Evolutionary conservation across 37 sponge, comb jelly and placozoan species (phyloP).

Genomic region (Oopsacas minuta): DNA sequence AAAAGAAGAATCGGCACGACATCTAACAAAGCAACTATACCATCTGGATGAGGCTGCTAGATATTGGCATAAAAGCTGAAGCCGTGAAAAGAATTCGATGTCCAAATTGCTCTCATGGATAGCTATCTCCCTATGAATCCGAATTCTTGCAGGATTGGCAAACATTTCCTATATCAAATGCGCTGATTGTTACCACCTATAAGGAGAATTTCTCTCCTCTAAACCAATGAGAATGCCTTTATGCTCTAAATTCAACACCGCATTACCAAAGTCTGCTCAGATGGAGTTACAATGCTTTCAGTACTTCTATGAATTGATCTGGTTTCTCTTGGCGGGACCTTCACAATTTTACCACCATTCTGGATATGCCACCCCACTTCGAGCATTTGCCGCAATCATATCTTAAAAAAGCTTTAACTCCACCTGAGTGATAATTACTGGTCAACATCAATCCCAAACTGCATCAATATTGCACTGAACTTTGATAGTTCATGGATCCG

Average conservation of each 20-base stretch:
- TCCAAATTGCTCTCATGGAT: not conserved
- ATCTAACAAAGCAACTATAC: not conserved
- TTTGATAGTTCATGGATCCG: slow-evolving; percentile 6
- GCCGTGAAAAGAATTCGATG: not conserved
- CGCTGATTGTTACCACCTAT: not conserved
- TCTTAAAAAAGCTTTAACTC: not conserved
- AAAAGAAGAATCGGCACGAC: not conserved
- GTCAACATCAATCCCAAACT: not conserved
- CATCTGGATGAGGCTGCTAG: not conserved
- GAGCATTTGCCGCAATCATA: not conserved
- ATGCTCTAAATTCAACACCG: not conserved
- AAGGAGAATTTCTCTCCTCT: not conserved
- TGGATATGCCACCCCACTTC: not conserved
- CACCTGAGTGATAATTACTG: not conserved
- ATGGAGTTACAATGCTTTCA: not conserved
- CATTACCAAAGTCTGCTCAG: not conserved
- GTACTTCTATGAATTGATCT: not conserved
- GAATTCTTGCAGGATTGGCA: not conserved
- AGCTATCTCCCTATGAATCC: not conserved
- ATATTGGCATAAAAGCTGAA: not conserved
- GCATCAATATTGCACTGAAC: not conserved
- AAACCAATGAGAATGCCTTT: not conserved
- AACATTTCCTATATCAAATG: not conserved
- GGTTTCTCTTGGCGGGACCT: not conserved
- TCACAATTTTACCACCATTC: not conserved